Evolutionary conservation across 1,140 invertebrate genomes (phyloP), one percentile per base, ranked within the genome.

Genomic region (Melipona quadrifasciata): DNA sequence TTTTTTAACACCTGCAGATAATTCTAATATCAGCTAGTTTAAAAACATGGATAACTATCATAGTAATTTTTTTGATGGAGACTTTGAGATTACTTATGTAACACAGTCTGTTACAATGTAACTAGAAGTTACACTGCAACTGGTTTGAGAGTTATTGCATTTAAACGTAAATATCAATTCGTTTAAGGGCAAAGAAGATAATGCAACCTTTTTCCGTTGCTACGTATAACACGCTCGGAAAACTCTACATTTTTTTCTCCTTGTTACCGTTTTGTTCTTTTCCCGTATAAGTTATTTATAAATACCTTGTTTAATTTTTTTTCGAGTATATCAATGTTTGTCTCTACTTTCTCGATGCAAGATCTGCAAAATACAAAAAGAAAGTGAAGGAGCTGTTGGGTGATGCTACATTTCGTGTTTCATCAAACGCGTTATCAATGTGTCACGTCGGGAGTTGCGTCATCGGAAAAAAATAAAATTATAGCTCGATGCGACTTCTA

Each of bases 281-380:
- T 51, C 34, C 39, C 51, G 47, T 51, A 8, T 71, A 24, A 65
- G 19, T 68, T 12, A n/a, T 64, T 10, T 31, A 47, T 24, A 31
- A 68, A 84, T 93, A 96, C 97, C 96, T 98, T 98, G 92, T 99
- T 98, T 82, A 99, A 94, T 92, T 97, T 97, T 90, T 96, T 96
- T 95, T 99, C 98, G 83, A 99, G 95, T 85, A 96, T 95, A 92
- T 99, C 98, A 85, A 99, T 96, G 92, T 97, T 97, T 65, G 95
- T 94, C 94, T 99, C 98, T 92, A 98, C 96, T 87, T 97, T 96
- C 93, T 98, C 98, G 86, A 99, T 94, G 89, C 97, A 96, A 91
- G 96, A 95, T 94, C 98, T 98, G 94, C 65, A 96, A 96, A 91
- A 31, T 82, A 91, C 39, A 47, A 47, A 10, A 47, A 0, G 39